Percentiles rank a stretch among this genome's conserved stretches.
Conservation (phyloP, 2,113 vertebrate genomes). For the Ptilonorhynchus violaceus region DNA sequence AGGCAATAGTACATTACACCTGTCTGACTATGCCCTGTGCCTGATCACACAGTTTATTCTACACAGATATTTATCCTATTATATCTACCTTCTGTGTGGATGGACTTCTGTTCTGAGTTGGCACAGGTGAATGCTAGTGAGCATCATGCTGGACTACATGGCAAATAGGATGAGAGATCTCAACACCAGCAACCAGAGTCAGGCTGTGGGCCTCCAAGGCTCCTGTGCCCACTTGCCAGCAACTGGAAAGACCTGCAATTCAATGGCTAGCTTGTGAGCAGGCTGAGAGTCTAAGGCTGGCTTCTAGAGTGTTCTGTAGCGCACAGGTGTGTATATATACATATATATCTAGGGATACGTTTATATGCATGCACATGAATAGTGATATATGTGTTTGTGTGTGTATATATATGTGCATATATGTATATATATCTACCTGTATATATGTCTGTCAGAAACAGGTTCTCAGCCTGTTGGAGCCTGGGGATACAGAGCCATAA, state of each 20-base stretch:
- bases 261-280: background rate
- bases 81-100: background rate
- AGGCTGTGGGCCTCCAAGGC: background rate
- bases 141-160: background rate
- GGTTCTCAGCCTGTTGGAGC: background rate
- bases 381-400: rapidly evolving
- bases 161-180: background rate
- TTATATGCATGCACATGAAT: background rate
- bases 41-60: background rate
- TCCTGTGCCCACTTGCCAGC: background rate
- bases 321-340: background rate
- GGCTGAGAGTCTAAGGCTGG: background rate
- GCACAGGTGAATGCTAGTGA: background rate
- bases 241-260: background rate
- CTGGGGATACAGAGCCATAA: background rate
- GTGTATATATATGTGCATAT: no score
- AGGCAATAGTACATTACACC: background rate
- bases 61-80: background rate
- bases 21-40: background rate
- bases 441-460: background rate
- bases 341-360: rapidly evolving
- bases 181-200: background rate
- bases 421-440: background rate
- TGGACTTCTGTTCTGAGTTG: background rate
- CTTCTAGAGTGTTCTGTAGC: background rate